phyloP scores from a whole-genome alignment of 2,113 vertebrate species.

The Sorex fumeus region DNA sequence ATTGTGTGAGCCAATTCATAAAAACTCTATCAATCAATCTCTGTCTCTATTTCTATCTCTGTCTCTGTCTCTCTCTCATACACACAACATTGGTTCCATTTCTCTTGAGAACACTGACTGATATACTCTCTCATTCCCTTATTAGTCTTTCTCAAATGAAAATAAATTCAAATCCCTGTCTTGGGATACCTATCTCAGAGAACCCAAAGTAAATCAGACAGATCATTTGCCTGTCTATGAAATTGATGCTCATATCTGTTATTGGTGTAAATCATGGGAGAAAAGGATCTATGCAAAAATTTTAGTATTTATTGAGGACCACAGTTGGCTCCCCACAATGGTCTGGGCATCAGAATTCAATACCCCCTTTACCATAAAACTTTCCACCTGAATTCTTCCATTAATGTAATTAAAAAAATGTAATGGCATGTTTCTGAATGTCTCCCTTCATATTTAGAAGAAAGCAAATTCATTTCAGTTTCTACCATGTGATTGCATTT shows the following conservation, averaged over 20 bases:
- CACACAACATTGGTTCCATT: background rate
- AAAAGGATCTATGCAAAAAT: background rate
- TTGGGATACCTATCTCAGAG: constrained; percentile 15
- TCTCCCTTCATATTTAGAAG: constrained; percentile 49
- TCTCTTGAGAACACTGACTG: constrained; percentile 5
- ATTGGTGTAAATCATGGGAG: constrained; percentile 3
- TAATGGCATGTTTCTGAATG: background rate
- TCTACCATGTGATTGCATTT: background rate
- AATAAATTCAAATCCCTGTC: background rate
- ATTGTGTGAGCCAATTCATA: background rate
- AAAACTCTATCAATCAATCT: background rate
- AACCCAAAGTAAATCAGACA: constrained; percentile 13
- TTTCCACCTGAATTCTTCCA: background rate
- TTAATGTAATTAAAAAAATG: constrained; percentile 14
- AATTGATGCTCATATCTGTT: background rate
- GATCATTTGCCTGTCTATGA: background rate
- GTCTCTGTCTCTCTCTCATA: background rate
- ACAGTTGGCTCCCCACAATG: background rate
- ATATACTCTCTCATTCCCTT: constrained; percentile 24
- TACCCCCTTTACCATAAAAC: background rate
- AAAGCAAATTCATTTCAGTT: background rate
- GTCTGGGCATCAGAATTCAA: background rate
- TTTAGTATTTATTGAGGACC: background rate
- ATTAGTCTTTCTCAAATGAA: constrained; percentile 16
- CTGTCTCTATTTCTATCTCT: too few relatives aligned